Conservation (phyloP, 2,888 invertebrate genomes). For the Polydesmus complanatus region DNA sequence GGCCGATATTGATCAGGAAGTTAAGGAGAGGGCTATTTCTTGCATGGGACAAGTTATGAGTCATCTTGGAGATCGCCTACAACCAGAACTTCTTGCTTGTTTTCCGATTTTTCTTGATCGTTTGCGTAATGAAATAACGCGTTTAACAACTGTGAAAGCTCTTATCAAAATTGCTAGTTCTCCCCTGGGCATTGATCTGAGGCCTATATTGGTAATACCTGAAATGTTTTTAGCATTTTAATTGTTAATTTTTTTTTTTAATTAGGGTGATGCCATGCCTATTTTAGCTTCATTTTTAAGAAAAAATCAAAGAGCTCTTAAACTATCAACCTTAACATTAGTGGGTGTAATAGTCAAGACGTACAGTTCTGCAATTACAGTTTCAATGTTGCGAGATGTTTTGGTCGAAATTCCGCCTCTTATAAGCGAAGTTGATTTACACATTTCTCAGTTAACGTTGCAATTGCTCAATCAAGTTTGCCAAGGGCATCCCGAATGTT, state of each 20-base stretch:
- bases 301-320: slow-evolving; percentile 91
- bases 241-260: neutral
- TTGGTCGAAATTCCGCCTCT: slow-evolving; percentile 79
- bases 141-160: slow-evolving; percentile 90
- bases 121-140: slow-evolving; percentile 89
- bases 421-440: slow-evolving; percentile 84
- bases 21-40: slow-evolving; percentile 93
- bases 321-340: slow-evolving; percentile 74
- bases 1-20: slow-evolving; percentile 97
- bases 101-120: slow-evolving; percentile 91
- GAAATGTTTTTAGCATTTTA: neutral
- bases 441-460: slow-evolving; percentile 84
- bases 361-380: slow-evolving; percentile 55
- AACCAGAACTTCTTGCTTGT: slow-evolving; percentile 63
- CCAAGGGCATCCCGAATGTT: slow-evolving; percentile 57
- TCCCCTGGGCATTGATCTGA: slow-evolving; percentile 67
- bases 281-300: slow-evolving; percentile 84
- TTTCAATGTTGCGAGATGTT: slow-evolving; percentile 61
- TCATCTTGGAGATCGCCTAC: slow-evolving; percentile 73
- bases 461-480: slow-evolving; percentile 70
- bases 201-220: slow-evolving; percentile 56
- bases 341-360: slow-evolving; percentile 81
- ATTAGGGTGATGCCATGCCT: slow-evolving; percentile 69
- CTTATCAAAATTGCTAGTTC: slow-evolving; percentile 82
- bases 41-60: slow-evolving; percentile 92